These are phyloP conservation scores for Oligia strigilis DNA, from an alignment of 2,888 invertebrate genomes.

Conservation along the genomic window DNA sequence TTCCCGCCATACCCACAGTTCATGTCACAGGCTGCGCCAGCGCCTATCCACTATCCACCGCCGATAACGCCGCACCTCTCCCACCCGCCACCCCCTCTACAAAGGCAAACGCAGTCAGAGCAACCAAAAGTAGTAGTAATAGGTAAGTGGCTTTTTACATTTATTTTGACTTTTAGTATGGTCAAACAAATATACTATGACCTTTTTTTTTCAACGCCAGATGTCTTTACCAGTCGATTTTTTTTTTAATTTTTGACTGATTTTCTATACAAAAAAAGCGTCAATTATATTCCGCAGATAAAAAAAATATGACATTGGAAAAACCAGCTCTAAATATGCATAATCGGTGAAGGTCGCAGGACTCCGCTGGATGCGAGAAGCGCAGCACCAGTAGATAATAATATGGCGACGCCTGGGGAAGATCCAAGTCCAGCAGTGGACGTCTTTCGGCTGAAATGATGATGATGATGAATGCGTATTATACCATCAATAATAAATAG, in stretches of 20 bases:
- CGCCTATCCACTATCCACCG: slow-evolving; percentile 86
- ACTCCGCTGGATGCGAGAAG: neutral
- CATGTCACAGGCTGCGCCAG: slow-evolving; percentile 78
- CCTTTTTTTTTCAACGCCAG: neutral
- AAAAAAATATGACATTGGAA: neutral
- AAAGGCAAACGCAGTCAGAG: slow-evolving; percentile 83
- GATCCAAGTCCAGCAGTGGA: neutral
- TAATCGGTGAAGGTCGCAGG: neutral
- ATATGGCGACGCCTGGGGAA: neutral
- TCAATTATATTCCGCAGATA: neutral
- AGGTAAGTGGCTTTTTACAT: slow-evolving; percentile 80
- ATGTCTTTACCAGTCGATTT: neutral
- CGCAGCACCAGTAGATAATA: neutral
- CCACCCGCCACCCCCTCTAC: slow-evolving; percentile 73
- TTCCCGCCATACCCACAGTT: slow-evolving; percentile 85
- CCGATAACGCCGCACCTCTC: slow-evolving; percentile 82
- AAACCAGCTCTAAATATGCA: neutral
- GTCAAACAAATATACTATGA: neutral
- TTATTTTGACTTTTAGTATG: neutral
- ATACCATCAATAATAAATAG: neutral
- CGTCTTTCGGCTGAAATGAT: neutral
- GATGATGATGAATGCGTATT: neutral
- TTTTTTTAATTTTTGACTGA: neutral
- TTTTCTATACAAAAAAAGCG: neutral
- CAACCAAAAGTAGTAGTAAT: slow-evolving; percentile 90